Evolutionary conservation across 2,113 vertebrate genomes (phyloP).

Genomic region (Sinocyclocheilus rhinocerous): DNA sequence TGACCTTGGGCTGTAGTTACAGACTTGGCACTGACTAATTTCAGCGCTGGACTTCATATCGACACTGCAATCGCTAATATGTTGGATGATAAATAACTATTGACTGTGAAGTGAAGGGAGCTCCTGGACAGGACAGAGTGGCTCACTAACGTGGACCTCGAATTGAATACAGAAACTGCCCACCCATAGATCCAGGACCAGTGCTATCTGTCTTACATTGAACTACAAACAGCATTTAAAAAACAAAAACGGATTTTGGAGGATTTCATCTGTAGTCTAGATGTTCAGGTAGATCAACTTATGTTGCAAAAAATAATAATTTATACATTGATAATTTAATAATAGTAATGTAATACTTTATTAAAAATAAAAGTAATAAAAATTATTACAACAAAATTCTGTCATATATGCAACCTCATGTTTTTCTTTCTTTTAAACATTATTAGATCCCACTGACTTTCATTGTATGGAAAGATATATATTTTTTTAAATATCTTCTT

Average conservation of each 20-base stretch:
- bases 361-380: neutral
- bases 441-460: neutral
- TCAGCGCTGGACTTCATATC: slow-evolving; percentile 74
- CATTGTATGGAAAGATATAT: neutral
- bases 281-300: neutral
- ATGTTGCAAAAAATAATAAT: neutral
- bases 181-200: slow-evolving; percentile 6
- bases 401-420: neutral
- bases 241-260: neutral
- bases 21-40: slow-evolving; percentile 79
- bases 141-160: slow-evolving; percentile 16
- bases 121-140: slow-evolving; percentile 38
- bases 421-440: neutral
- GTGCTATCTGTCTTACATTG: slow-evolving; percentile 4
- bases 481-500: neutral
- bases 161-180: slow-evolving; percentile 19
- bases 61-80: slow-evolving; percentile 79
- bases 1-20: slow-evolving; percentile 75
- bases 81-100: slow-evolving; percentile 77
- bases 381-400: neutral
- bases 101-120: slow-evolving; percentile 66
- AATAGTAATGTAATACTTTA: neutral
- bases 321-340: neutral
- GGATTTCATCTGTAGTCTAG: neutral
- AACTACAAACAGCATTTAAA: neutral